Conservation (phyloP, 2,888 invertebrate genomes). For the Dascillus cervinus region DNA sequence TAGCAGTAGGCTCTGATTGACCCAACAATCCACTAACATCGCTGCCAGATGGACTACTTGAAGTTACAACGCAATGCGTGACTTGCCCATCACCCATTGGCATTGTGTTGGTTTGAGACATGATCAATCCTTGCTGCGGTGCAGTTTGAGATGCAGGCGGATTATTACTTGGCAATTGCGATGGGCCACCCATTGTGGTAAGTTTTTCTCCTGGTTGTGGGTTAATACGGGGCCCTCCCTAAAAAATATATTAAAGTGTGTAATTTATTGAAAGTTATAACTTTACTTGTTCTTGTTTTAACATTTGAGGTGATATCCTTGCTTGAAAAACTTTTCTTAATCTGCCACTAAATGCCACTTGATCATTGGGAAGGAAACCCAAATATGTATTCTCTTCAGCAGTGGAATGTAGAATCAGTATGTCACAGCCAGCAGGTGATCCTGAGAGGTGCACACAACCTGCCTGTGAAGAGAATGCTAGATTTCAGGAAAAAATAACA, state of each 20-base stretch:
- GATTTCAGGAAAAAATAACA: constrained; percentile 8
- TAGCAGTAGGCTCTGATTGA: constrained; percentile 28
- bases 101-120: constrained; percentile 47
- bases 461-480: no score
- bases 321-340: constrained; percentile 69
- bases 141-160: constrained; percentile 17
- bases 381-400: constrained; percentile 76
- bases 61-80: constrained; percentile 46
- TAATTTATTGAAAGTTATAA: constrained; percentile 1
- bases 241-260: not conserved
- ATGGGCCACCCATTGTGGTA: constrained; percentile 17
- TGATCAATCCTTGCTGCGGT: constrained; percentile 42
- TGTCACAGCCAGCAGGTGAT: constrained; percentile 53
- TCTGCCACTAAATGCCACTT: constrained; percentile 74
- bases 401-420: constrained; percentile 76
- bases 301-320: constrained; percentile 54
- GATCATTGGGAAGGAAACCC: constrained; percentile 86
- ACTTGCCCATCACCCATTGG: constrained; percentile 54
- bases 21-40: constrained; percentile 31
- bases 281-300: constrained; percentile 46
- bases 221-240: constrained; percentile 30
- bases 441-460: constrained; percentile 82
- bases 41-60: constrained; percentile 28
- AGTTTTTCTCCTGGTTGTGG: constrained; percentile 23
- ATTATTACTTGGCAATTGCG: constrained; percentile 31